phyloP scores from a whole-genome alignment of 2,113 vertebrate species.

The Eleginops maclovinus region DNA sequence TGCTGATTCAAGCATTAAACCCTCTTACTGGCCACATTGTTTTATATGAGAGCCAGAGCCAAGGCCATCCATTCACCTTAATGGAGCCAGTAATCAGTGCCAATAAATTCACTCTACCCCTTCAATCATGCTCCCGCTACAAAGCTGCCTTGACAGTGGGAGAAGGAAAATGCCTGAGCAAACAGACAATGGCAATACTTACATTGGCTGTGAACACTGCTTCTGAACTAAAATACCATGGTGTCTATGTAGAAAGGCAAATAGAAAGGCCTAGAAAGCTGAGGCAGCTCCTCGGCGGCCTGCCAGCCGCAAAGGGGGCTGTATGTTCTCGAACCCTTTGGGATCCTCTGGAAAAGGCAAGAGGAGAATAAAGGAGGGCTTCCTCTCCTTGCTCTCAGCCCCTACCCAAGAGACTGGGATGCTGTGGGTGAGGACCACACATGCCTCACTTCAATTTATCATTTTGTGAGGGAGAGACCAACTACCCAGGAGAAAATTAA shows the following conservation, averaged over 20 bases:
- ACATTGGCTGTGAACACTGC: constrained; percentile 46
- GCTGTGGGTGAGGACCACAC: constrained; percentile 83
- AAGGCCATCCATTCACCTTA: constrained; percentile 71
- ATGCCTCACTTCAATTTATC: constrained; percentile 83
- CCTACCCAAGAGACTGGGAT: constrained; percentile 75
- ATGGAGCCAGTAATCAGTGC: constrained; percentile 81
- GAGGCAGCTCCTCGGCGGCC: constrained; percentile 69
- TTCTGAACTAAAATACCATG: constrained; percentile 60
- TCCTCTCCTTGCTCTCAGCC: constrained; percentile 71
- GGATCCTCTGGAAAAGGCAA: constrained; percentile 64
- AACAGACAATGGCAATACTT: constrained; percentile 69
- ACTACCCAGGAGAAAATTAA: constrained; percentile 84
- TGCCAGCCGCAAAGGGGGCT: constrained; percentile 59
- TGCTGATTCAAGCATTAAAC: constrained; percentile 73
- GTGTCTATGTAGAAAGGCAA: constrained; percentile 60
- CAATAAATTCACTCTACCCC: constrained; percentile 67
- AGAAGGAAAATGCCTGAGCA: constrained; percentile 49
- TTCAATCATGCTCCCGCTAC: constrained; percentile 66
- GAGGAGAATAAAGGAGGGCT: constrained; percentile 71
- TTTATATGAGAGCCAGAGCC: constrained; percentile 66
- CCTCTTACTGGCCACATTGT: constrained; percentile 71
- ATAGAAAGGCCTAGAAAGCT: constrained; percentile 65
- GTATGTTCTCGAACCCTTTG: constrained; percentile 68
- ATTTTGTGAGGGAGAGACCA: constrained; percentile 75
- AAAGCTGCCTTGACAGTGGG: constrained; percentile 50